Evolutionary conservation across 2,113 vertebrate genomes (phyloP).

Genomic region (Hydrolagus affinis): DNA sequence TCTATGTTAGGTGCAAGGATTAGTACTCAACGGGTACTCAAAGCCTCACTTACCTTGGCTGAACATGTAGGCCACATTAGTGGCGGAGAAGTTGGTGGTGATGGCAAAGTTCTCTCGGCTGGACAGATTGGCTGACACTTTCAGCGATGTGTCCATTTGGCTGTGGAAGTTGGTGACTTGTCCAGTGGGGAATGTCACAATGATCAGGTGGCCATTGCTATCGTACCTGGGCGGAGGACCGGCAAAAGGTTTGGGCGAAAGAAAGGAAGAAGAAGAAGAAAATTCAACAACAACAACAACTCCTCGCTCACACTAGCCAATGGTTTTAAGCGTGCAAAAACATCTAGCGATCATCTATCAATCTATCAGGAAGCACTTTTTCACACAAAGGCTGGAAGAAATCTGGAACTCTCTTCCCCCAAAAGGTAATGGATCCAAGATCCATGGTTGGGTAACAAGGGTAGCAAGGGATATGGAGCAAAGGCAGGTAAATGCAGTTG

Average conservation of each 20-base stretch:
- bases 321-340: too few relatives aligned
- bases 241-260: not conserved
- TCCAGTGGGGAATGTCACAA: conserved; percentile 82
- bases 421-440: too few relatives aligned
- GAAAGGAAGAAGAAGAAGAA: not conserved
- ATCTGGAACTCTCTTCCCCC: too few relatives aligned
- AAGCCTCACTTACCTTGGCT: conserved; percentile 68
- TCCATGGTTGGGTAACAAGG: too few relatives aligned
- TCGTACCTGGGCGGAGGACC: conserved; percentile 68
- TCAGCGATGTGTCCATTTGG: conserved; percentile 77
- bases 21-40: not conserved
- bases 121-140: conserved; percentile 77
- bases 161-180: conserved; percentile 87
- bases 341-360: too few relatives aligned
- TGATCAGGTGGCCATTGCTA: conserved; percentile 79
- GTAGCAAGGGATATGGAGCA: too few relatives aligned
- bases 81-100: conserved; percentile 84
- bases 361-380: too few relatives aligned
- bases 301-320: too few relatives aligned
- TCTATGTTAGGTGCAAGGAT: too few relatives aligned
- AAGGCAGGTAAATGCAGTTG: too few relatives aligned
- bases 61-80: conserved; percentile 82
- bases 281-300: too few relatives aligned
- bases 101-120: conserved; percentile 82
- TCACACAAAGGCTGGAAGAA: too few relatives aligned